phyloP scores from a whole-genome alignment of 2,113 vertebrate species.

The Campylorhamphus procurvoides region DNA sequence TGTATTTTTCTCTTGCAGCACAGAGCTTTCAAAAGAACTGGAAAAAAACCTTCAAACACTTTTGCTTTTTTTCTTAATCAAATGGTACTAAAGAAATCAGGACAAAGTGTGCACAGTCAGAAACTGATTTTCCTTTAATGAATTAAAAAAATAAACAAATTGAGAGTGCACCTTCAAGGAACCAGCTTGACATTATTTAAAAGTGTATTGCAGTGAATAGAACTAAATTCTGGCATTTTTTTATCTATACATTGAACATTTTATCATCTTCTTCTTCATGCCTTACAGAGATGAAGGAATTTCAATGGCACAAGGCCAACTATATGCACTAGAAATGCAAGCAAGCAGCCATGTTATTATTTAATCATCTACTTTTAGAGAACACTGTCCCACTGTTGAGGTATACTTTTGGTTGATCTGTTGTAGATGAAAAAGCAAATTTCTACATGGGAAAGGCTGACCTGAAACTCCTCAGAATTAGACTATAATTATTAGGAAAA shows the following conservation, averaged over 20 bases:
- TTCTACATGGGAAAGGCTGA: neutral
- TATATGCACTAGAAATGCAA: neutral
- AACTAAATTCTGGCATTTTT: neutral
- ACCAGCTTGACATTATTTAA: neutral
- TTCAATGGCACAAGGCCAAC: neutral
- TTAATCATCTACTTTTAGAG: neutral
- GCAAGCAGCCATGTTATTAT: neutral
- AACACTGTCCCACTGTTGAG: neutral
- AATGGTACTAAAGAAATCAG: neutral
- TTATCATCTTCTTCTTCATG: neutral
- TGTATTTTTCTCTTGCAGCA: neutral
- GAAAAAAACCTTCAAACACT: neutral
- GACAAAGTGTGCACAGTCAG: neutral
- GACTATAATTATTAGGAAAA: neutral
- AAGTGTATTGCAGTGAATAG: neutral
- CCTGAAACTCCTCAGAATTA: neutral
- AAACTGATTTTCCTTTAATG: conserved; percentile 13
- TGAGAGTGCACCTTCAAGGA: neutral
- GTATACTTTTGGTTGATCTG: neutral
- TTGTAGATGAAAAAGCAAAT: neutral
- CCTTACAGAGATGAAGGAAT: neutral
- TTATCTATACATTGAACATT: neutral
- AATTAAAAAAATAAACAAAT: neutral
- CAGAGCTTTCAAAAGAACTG: neutral
- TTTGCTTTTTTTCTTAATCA: neutral